Evolutionary conservation across 2,888 invertebrate species (phyloP), one percentile per base, ranked within the genome.

Genomic region (Thymelicus sylvestris): DNA sequence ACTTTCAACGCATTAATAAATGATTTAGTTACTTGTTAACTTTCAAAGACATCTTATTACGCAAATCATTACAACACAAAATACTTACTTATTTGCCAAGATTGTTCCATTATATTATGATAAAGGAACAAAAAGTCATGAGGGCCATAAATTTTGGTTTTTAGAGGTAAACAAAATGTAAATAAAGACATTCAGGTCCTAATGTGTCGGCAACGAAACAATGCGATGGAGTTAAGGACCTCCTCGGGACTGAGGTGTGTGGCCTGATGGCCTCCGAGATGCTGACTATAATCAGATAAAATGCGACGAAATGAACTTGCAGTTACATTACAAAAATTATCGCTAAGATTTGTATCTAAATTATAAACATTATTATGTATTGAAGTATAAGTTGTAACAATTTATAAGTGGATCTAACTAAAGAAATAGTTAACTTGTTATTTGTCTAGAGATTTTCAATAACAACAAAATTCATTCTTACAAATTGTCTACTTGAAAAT

Each of bases 151-250:
- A 83, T 76, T 83, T 74, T 73, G 70, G 74, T 80, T 78, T 83
- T 84, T 85, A 82, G 80, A 77, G 78, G 76, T 70, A 70, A 77
- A 75, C 77, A 74, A 74, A 79, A 83, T 80, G 81, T 76, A 81
- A 83, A 84, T 83, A 83, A 83, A 86, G 82, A 75, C 79, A 78
- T 83, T 83, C 77, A 75, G 74, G 77, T 80, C 79, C 80, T 81
- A 83, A 80, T 74, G 79, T 74, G 72, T 72, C 76, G 72, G 75
- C 74, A 71, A 80, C 79, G 78, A 77, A 82, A 80, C 82, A 81
- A 82, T 81, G 79, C 82, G 78, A 77, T 77, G 78, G 78, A 78
- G 79, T 76, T 76, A 79, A 79, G 77, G 76, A 75, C 78, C 78
- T 77, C 76, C 64, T 74, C 74, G 73, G 72, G 73, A 68, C 72